Evolutionary conservation across 1,140 invertebrate genomes (phyloP).

Genomic region (Calosoma granatense): DNA sequence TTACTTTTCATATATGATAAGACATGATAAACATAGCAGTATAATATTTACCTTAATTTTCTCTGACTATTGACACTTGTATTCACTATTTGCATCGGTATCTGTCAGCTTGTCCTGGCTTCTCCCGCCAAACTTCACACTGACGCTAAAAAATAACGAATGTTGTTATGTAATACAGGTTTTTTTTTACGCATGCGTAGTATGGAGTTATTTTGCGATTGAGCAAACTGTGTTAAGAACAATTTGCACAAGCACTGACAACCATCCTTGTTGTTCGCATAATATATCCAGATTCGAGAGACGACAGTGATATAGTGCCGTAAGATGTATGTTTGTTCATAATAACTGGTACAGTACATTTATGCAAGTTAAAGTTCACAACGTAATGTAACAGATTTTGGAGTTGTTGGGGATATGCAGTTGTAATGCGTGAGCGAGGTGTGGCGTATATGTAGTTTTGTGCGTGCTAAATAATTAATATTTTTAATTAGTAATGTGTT

Average conservation of each 20-base stretch:
- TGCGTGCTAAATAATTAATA: background rate
- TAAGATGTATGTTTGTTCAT: background rate
- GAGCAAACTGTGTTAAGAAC: background rate
- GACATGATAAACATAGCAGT: no score
- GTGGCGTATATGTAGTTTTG: background rate
- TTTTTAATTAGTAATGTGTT: background rate
- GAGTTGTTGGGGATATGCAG: background rate
- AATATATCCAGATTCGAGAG: background rate
- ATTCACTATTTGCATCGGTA: no score
- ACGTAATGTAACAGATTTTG: background rate
- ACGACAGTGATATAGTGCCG: background rate
- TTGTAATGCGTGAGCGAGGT: background rate
- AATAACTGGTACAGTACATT: background rate
- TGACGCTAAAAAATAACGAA: no score
- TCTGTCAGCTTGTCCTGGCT: no score
- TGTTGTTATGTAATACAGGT: constrained; percentile 5
- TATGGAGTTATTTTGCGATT: background rate
- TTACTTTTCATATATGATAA: no score
- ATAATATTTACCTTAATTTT: no score
- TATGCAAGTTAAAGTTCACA: background rate
- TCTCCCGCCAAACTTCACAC: no score
- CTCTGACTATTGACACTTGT: no score
- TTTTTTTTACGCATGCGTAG: background rate
- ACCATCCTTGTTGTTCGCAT: background rate
- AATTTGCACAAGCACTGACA: background rate